phyloP scores from a whole-genome alignment of 2,113 vertebrate species.

The Urocynchramus pylzowi region DNA sequence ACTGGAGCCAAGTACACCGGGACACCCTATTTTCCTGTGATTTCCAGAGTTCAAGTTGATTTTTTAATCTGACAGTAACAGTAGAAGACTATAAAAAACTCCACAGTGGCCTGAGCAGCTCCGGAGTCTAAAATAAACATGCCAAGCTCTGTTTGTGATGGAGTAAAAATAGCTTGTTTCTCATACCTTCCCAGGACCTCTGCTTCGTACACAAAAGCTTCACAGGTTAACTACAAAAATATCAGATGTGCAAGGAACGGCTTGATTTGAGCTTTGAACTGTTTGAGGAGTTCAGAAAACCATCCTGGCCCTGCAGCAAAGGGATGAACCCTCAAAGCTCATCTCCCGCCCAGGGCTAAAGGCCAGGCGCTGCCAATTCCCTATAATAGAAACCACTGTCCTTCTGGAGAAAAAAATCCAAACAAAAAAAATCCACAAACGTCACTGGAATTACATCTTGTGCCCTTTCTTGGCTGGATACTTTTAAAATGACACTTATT shows the following conservation, averaged over 20 bases:
- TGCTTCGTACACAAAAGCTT: neutral
- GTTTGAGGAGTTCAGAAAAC: neutral
- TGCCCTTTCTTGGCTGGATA: conserved; percentile 21
- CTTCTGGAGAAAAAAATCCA: neutral
- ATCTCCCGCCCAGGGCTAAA: neutral
- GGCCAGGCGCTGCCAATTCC: neutral
- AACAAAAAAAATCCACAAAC: neutral
- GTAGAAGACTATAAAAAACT: conserved; percentile 45
- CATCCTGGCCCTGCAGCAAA: rapidly evolving
- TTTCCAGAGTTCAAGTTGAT: conserved; percentile 8
- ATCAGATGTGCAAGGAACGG: neutral
- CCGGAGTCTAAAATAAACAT: conserved; percentile 60
- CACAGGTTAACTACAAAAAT: conserved; percentile 51
- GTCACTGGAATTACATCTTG: conserved; percentile 24
- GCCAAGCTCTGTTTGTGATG: conserved; percentile 53
- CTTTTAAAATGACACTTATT: neutral
- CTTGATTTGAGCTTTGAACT: neutral
- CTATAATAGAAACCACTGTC: conserved; percentile 28
- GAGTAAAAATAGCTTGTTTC: conserved; percentile 71
- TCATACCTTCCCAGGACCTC: conserved; percentile 67
- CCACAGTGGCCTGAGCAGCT: conserved; percentile 16
- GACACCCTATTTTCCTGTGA: neutral
- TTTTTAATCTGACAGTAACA: conserved; percentile 48
- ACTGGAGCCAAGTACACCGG: neutral
- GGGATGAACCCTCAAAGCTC: neutral